A percentile compares a stretch with the other conserved stretches of the same genome.
Conservation (phyloP, 2,113 vertebrate genomes). For the Seriola dumerili region DNA sequence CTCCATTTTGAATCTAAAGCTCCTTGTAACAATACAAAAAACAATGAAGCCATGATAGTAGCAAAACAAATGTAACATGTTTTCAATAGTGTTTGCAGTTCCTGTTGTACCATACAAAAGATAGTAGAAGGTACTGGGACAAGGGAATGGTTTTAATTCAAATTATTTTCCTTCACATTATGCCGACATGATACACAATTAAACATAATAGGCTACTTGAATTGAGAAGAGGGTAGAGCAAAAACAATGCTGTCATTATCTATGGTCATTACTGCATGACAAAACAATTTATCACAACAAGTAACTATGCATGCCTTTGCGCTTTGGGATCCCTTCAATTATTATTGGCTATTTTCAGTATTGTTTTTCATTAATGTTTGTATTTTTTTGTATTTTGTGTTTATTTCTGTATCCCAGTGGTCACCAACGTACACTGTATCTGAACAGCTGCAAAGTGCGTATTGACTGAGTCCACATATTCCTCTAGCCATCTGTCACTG, state of each 20-base stretch:
- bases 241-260: conserved; percentile 12
- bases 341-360: background rate
- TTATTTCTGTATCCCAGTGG: background rate
- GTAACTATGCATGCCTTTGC: background rate
- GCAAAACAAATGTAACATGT: conserved; percentile 6
- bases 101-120: background rate
- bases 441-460: conserved; percentile 16
- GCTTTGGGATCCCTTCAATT: background rate
- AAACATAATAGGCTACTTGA: background rate
- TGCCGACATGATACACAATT: conserved; percentile 1
- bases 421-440: background rate
- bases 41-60: conserved; percentile 1
- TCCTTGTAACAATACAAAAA: background rate
- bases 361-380: background rate
- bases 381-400: background rate
- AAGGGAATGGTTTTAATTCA: background rate
- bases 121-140: background rate
- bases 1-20: background rate
- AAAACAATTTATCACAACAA: conserved; percentile 2
- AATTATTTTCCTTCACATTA: conserved; percentile 7
- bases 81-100: background rate
- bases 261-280: conserved; percentile 5
- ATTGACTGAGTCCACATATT: conserved; percentile 21
- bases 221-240: conserved; percentile 3
- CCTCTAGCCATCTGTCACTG: conserved; percentile 3